Percentiles rank a stretch among this genome's conserved stretches.
Evolutionary conservation across 2,797 vertebrate genomes (phyloP).

Genomic region (Tragelaphus eurycerus): DNA sequence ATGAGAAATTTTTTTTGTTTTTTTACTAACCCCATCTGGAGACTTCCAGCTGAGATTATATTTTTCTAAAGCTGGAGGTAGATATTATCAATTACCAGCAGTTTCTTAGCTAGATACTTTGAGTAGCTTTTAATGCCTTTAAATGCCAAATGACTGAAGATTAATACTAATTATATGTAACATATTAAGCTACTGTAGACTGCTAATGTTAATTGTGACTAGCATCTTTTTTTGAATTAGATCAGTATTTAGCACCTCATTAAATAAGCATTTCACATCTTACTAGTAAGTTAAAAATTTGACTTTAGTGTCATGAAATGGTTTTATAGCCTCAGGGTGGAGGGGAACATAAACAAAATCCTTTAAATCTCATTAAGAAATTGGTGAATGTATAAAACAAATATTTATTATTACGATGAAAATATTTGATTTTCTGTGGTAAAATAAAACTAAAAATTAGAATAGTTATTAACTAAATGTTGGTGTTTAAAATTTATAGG

Average conservation of each 20-base stretch:
- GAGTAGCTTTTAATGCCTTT: slow-evolving; percentile 60
- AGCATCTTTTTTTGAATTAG: slow-evolving; percentile 58
- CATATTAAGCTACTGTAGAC: slow-evolving; percentile 45
- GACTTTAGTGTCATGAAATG: not conserved
- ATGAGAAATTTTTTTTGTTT: not conserved
- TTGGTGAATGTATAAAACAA: not conserved
- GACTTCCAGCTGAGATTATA: slow-evolving; percentile 51
- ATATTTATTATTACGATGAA: slow-evolving; percentile 22
- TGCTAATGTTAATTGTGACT: slow-evolving; percentile 45
- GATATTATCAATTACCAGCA: slow-evolving; percentile 53
- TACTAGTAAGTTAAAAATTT: not conserved
- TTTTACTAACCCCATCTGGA: not conserved
- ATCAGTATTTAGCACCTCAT: slow-evolving; percentile 25
- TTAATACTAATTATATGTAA: slow-evolving; percentile 62
- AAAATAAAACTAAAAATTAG: not conserved
- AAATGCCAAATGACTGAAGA: slow-evolving; percentile 65
- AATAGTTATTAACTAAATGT: not conserved
- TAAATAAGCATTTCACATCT: slow-evolving; percentile 30
- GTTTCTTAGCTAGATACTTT: slow-evolving; percentile 50
- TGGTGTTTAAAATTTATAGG: not conserved
- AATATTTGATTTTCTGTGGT: not conserved
- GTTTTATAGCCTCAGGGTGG: not conserved
- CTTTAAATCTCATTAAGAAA: not conserved
- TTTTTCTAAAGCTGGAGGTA: not conserved
- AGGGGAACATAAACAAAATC: not conserved